Evolutionary conservation across 2,888 invertebrate genomes (phyloP), one percentile per base, ranked within the genome.

Genomic region (Apotomis turbidana): DNA sequence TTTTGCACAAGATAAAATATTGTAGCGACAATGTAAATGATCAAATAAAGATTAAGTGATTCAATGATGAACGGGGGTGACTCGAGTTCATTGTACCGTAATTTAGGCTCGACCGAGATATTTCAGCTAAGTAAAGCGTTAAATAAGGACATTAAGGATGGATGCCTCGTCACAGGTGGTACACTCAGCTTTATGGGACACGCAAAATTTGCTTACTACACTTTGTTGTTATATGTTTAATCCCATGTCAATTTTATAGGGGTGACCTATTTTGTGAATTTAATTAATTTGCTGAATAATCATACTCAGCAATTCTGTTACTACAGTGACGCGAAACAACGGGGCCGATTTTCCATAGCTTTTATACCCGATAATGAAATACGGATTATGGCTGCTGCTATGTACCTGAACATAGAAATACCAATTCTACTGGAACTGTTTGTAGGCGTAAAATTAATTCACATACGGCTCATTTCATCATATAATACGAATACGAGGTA

Each of bases 21-120:
- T 57, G 55, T 44, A 9, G 52, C 3, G 8, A 46, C 66, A 57
- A 57, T 66, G 4, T 66, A 13, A 44, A 64, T 15, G 12, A 64
- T 64, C 27, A 13, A 66, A 57, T 57, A 66, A 66, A 66, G 66
- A 66, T 66, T 46, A 57, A 44, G 46, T 57, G 5, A 57, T 66
- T 66, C 55, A 66, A 66, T 66, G 55, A 55, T 64, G 55, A 64
- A 64, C 57, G 57, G 66, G n/a, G 66, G 66, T 66, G 66, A 66
- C 46, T 66, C 13, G 38, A 55, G 55, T 46, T 27, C 54, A 15
- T 5, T 27, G 5, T 46, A 3, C 9, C 49, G 55, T 57, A 15
- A 66, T 44, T 57, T 66, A 44, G 46, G 46, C 4, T 27, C 27
- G 57, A 44, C 61, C 69, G 46, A 46, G 46, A 61, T 27, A 54